Evolutionary conservation across 2,113 vertebrate genomes (phyloP).

Genomic region (Myiozetetes cayanensis): DNA sequence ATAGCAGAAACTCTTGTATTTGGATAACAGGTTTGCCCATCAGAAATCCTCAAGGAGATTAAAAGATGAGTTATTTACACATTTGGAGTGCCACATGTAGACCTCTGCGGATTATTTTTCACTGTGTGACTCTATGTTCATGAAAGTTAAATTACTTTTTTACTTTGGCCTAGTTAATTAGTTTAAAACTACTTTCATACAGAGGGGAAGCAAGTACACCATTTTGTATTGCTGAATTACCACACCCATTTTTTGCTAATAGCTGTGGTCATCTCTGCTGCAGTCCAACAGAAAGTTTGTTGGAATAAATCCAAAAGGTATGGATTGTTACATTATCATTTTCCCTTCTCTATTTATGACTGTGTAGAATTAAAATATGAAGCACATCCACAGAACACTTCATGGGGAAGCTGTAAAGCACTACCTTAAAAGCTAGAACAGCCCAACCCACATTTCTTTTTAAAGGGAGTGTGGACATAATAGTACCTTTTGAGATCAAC

Average conservation of each 20-base stretch:
- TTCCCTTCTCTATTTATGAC: background rate
- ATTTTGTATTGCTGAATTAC: background rate
- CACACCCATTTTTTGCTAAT: background rate
- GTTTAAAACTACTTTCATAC: background rate
- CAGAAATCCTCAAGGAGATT: background rate
- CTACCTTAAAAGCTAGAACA: background rate
- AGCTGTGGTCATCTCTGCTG: background rate
- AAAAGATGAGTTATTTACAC: background rate
- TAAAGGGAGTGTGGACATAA: background rate
- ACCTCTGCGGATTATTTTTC: background rate
- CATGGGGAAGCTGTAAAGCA: background rate
- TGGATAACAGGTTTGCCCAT: background rate
- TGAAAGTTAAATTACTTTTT: background rate
- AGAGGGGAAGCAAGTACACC: rapidly evolving
- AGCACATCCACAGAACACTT: background rate
- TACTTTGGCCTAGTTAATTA: background rate
- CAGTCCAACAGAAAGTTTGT: background rate
- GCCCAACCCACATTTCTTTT: background rate
- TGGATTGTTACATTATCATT: background rate
- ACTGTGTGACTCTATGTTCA: background rate
- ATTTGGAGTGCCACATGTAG: background rate
- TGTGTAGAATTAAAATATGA: background rate
- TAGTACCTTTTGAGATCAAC: background rate
- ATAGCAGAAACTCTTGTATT: background rate
- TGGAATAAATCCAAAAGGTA: background rate